Percentiles rank a stretch among this genome's conserved stretches.
phyloP scores from a whole-genome alignment of 2,888 invertebrate species.

The Didymodactylos carnosus region DNA sequence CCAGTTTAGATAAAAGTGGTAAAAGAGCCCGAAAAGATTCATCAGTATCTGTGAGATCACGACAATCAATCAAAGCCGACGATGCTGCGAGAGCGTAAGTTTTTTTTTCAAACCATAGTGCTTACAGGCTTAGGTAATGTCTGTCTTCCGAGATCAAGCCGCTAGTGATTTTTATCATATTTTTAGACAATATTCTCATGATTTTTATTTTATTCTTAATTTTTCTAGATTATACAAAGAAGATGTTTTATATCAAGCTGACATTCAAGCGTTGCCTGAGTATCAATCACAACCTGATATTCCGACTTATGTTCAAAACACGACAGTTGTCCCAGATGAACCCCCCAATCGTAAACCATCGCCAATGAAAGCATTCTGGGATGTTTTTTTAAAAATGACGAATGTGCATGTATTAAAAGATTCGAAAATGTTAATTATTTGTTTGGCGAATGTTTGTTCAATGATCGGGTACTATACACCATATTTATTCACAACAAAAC shows the following conservation, averaged over 20 bases:
- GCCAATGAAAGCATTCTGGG: not conserved
- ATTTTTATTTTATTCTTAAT: no score
- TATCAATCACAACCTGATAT: not conserved
- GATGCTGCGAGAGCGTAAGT: not conserved
- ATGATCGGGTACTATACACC: slow-evolving; percentile 9
- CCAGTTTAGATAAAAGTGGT: no score
- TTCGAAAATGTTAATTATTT: not conserved
- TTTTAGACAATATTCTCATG: no score
- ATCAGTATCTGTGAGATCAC: not conserved
- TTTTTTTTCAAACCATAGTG: no score
- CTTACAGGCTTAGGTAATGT: no score
- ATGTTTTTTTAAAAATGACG: not conserved
- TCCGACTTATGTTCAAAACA: not conserved
- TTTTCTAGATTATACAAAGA: not conserved
- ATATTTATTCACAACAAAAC: slow-evolving; percentile 2
- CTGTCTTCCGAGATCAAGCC: no score
- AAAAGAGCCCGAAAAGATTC: not conserved
- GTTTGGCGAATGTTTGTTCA: not conserved
- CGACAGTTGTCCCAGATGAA: not conserved
- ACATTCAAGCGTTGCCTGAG: not conserved
- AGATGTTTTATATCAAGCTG: not conserved
- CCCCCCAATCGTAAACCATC: not conserved
- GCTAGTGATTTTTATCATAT: no score
- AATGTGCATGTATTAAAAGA: not conserved
- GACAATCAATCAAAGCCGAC: not conserved